These are phyloP conservation scores for Heptranchias perlo DNA, from an alignment of 2,113 vertebrate genomes.

Conservation along the genomic window DNA sequence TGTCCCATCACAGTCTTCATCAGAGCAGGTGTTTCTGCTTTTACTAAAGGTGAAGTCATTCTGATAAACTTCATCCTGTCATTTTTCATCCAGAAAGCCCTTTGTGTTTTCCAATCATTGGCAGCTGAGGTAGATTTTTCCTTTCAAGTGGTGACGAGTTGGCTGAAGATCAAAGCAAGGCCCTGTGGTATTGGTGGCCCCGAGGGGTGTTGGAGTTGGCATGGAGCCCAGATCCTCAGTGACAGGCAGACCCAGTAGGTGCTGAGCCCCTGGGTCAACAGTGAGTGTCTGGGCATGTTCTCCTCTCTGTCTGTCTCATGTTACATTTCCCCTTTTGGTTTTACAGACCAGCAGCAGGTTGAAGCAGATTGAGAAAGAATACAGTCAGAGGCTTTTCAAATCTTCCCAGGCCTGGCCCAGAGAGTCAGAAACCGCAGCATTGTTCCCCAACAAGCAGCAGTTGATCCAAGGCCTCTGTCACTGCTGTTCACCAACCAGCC, in stretches of 20 bases:
- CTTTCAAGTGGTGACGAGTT: too few species aligned
- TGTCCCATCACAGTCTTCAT: conserved; percentile 34
- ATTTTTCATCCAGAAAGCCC: too few species aligned
- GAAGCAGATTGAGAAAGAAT: too few species aligned
- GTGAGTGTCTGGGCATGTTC: conserved; percentile 57
- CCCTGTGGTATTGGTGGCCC: conserved; percentile 70
- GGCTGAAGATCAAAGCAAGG: too few species aligned
- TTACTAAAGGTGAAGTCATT: too few species aligned
- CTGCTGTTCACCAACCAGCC: too few species aligned
- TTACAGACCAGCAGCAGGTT: conserved; percentile 76
- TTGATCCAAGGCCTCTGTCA: too few species aligned
- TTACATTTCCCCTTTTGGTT: conserved; percentile 44
- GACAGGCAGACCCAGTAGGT: conserved; percentile 64
- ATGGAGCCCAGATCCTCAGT: conserved; percentile 58
- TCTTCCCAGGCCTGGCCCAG: conserved; percentile 76
- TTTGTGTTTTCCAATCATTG: too few species aligned
- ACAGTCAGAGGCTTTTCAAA: conserved; percentile 73
- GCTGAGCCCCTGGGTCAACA: conserved; percentile 66
- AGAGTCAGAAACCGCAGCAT: conserved; percentile 11
- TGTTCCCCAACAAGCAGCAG: too few species aligned
- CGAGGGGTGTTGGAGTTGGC: conserved; percentile 70
- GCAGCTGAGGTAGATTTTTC: too few species aligned
- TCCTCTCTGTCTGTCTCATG: conserved; percentile 39
- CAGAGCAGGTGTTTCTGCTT: too few species aligned
- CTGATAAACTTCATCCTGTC: too few species aligned